These are phyloP conservation scores for Tipula lateralis DNA, from an alignment of 2,888 invertebrate species.

Conservation along the genomic window DNA sequence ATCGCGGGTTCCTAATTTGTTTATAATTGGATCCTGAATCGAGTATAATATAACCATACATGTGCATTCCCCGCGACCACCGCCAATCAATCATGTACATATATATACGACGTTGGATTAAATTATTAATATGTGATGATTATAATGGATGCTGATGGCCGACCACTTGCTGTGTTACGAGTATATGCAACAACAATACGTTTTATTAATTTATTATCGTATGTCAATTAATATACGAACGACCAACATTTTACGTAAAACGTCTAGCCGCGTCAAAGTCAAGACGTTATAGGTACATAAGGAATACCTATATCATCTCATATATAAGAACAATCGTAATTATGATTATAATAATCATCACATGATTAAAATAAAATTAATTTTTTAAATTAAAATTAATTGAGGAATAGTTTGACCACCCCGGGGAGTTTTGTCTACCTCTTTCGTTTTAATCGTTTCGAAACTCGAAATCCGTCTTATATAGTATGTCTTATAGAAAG, in stretches of 20 bases:
- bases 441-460: neutral
- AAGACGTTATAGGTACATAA: too few relatives aligned
- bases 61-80: neutral
- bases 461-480: too few relatives aligned
- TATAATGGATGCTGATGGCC: neutral
- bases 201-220: neutral
- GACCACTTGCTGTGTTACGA: conserved; percentile 5
- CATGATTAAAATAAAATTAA: conserved; percentile 1
- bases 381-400: conserved; percentile 24
- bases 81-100: neutral
- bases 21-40: neutral
- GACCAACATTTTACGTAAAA: neutral
- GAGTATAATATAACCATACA: neutral
- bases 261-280: neutral
- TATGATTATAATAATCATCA: neutral
- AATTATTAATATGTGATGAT: neutral
- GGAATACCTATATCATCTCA: neutral
- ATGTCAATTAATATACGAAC: neutral
- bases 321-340: neutral
- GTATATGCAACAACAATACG: neutral
- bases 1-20: neutral
- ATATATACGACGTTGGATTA: neutral
- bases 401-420: neutral
- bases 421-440: neutral
- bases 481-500: neutral